Conservation (phyloP, 2,888 invertebrate species). For the Oligia latruncula region DNA sequence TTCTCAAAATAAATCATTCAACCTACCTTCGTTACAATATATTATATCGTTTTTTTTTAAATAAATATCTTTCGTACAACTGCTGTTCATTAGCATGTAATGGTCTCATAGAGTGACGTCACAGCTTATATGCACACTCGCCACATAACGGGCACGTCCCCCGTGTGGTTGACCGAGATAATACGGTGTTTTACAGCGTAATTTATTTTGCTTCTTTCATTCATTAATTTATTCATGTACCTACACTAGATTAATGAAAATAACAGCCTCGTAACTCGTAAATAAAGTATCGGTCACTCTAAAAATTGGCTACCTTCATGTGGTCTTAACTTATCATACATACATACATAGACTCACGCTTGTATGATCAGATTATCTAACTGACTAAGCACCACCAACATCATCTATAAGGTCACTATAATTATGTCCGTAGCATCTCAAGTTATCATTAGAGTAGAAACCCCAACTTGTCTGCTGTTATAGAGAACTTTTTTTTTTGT, state of each 20-base stretch:
- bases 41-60: not conserved
- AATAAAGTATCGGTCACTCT: slow-evolving; percentile 28
- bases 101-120: slow-evolving; percentile 9
- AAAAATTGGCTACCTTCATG: slow-evolving; percentile 17
- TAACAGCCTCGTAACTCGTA: slow-evolving; percentile 40
- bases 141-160: slow-evolving; percentile 29
- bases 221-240: slow-evolving; percentile 55
- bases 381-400: too few species aligned
- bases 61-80: not conserved
- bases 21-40: not conserved
- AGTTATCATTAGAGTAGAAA: slow-evolving; percentile 10
- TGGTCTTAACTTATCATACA: slow-evolving; percentile 14
- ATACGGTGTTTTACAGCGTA: slow-evolving; percentile 57
- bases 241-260: slow-evolving; percentile 38
- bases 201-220: slow-evolving; percentile 52
- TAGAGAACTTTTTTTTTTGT: not conserved
- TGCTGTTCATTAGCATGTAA: slow-evolving; percentile 14
- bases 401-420: not conserved
- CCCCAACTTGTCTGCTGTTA: not conserved
- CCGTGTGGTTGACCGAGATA: slow-evolving; percentile 56
- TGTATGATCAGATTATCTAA: too few species aligned
- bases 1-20: not conserved
- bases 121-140: slow-evolving; percentile 10
- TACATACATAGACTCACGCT: too few species aligned
- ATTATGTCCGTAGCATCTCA: not conserved